A percentile compares a stretch with the other conserved stretches of the same genome.
Conservation (phyloP, 2,888 invertebrate genomes). For the Cephus sareptanus region DNA sequence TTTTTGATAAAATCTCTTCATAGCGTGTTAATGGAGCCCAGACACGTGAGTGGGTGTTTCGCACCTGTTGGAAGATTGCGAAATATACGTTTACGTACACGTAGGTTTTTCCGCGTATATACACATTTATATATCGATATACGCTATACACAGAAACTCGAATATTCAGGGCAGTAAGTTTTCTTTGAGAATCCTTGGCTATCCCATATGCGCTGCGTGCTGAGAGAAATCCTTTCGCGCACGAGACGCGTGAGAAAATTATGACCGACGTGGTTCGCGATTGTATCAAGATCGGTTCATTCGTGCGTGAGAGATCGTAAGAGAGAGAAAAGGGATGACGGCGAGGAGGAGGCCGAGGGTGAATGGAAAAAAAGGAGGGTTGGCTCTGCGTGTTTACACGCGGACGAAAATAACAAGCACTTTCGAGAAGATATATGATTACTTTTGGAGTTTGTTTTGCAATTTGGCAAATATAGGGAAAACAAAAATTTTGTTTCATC, state of each 20-base stretch:
- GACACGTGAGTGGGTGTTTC: background rate
- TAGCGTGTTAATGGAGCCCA: background rate
- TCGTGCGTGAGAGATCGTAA: slow-evolving; percentile 15
- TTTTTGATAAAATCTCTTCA: background rate
- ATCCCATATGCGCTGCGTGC: slow-evolving; percentile 6
- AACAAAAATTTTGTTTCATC: too few species aligned
- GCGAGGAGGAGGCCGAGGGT: slow-evolving; percentile 10
- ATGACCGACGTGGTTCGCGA: background rate
- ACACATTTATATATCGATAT: too few species aligned
- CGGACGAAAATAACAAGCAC: background rate
- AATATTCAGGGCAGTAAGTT: background rate
- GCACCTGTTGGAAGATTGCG: background rate
- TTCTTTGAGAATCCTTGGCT: background rate
- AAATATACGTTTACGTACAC: background rate
- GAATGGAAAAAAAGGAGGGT: slow-evolving; percentile 8
- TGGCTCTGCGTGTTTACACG: background rate
- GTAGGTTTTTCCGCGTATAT: background rate
- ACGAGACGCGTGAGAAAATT: slow-evolving; percentile 13
- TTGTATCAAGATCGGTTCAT: background rate
- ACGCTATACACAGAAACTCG: background rate
- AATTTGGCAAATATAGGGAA: background rate
- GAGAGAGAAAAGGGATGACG: background rate
- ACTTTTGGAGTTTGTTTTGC: background rate
- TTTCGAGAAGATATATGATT: background rate
- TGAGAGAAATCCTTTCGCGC: slow-evolving; percentile 16